phyloP scores from a whole-genome alignment of 2,797 vertebrate genomes.

The Acanthurus leucopareius region DNA sequence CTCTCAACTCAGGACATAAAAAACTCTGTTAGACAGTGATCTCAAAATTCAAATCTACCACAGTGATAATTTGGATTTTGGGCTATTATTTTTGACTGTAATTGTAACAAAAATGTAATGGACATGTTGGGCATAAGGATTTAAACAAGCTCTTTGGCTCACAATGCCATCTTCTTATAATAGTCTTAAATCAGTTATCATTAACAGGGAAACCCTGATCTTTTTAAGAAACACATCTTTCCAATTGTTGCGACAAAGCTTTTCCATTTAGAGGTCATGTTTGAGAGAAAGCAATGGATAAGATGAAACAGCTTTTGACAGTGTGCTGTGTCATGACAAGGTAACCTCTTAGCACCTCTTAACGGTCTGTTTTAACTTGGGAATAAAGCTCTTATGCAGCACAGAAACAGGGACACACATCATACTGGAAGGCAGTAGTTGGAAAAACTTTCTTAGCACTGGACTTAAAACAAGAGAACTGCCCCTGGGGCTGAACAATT shows the following conservation, averaged over 20 bases:
- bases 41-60: background rate
- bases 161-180: background rate
- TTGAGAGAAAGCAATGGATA: background rate
- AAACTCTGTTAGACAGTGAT: background rate
- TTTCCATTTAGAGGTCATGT: constrained; percentile 22
- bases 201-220: background rate
- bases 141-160: background rate
- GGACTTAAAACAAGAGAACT: background rate
- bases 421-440: background rate
- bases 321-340: constrained; percentile 22
- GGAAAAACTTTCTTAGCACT: background rate
- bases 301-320: constrained; percentile 13
- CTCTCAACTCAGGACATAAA: background rate
- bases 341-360: constrained; percentile 2
- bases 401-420: background rate
- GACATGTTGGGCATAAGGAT: background rate
- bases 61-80: background rate
- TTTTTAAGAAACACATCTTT: background rate
- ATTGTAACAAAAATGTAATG: background rate
- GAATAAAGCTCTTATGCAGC: background rate
- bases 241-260: background rate
- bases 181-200: background rate
- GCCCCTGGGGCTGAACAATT: background rate
- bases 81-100: background rate
- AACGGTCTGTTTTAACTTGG: constrained; percentile 10